phyloP scores from a whole-genome alignment of 2,113 vertebrate species.

The Onychostoma macrolepis region DNA sequence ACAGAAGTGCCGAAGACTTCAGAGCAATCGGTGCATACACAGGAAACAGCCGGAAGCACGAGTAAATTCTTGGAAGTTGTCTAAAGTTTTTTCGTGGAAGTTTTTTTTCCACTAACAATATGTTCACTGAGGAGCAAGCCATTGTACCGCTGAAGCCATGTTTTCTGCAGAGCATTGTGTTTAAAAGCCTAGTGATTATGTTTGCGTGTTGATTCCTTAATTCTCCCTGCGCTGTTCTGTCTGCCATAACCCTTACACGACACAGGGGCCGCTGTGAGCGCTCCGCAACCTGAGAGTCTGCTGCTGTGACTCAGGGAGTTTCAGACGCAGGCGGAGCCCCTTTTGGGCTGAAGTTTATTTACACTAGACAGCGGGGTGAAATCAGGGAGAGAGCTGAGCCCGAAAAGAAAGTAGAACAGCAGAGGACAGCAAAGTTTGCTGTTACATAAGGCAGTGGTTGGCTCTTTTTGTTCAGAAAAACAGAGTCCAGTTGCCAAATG shows the following conservation, averaged over 20 bases:
- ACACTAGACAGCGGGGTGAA: slow-evolving; percentile 39
- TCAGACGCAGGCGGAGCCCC: not conserved
- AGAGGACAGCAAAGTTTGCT: not conserved
- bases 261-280: not conserved
- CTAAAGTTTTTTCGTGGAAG: too few species aligned
- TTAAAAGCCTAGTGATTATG: not conserved
- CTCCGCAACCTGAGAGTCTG: not conserved
- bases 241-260: not conserved
- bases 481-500: slow-evolving; percentile 18
- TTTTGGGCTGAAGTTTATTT: slow-evolving; percentile 46
- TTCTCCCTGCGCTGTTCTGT: not conserved
- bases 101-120: slow-evolving; percentile 3
- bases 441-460: slow-evolving; percentile 20
- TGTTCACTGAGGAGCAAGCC: not conserved
- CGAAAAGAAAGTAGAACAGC: not conserved
- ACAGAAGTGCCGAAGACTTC: not conserved
- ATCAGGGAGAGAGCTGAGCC: slow-evolving; percentile 42
- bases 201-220: not conserved
- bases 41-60: not conserved
- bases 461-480: slow-evolving; percentile 21
- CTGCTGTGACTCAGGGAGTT: slow-evolving; percentile 1
- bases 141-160: not conserved
- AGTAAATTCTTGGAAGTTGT: not conserved
- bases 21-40: not conserved
- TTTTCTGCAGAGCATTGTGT: not conserved